Conservation (phyloP, 2,888 invertebrate species). For the Chrysolina haemoptera region DNA sequence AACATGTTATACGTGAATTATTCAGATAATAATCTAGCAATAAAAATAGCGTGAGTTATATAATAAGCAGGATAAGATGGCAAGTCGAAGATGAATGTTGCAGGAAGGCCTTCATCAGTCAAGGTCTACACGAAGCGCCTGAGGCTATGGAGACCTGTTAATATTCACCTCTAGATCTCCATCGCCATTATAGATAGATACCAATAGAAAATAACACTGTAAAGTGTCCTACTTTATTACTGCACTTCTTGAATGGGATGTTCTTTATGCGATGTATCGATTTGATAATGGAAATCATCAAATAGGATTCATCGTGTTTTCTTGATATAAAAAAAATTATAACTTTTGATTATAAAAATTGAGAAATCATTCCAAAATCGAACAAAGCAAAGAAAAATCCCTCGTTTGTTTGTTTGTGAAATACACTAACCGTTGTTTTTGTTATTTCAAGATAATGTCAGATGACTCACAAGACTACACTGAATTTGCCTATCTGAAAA, state of each 20-base stretch:
- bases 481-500: no score
- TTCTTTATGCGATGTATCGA: not conserved
- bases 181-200: conserved; percentile 54
- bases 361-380: no score
- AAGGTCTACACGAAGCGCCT: conserved; percentile 63
- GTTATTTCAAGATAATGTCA: no score
- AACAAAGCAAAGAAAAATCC: no score
- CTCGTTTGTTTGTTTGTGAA: no score
- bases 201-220: conserved; percentile 49
- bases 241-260: conserved; percentile 29
- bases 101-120: conserved; percentile 63
- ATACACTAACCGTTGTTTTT: no score
- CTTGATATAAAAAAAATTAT: no score
- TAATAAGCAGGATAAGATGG: conserved; percentile 58
- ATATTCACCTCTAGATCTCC: conserved; percentile 56
- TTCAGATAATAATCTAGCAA: conserved; percentile 46
- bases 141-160: conserved; percentile 51
- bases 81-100: conserved; percentile 62
- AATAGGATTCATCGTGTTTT: not conserved
- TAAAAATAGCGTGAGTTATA: conserved; percentile 53
- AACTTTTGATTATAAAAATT: no score
- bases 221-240: conserved; percentile 38
- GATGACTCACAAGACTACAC: no score
- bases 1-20: conserved; percentile 47
- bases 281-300: conserved; percentile 3